These are phyloP conservation scores for Polypedilum vanderplanki DNA, from an alignment of 1,140 invertebrate species.

Conservation along the genomic window DNA sequence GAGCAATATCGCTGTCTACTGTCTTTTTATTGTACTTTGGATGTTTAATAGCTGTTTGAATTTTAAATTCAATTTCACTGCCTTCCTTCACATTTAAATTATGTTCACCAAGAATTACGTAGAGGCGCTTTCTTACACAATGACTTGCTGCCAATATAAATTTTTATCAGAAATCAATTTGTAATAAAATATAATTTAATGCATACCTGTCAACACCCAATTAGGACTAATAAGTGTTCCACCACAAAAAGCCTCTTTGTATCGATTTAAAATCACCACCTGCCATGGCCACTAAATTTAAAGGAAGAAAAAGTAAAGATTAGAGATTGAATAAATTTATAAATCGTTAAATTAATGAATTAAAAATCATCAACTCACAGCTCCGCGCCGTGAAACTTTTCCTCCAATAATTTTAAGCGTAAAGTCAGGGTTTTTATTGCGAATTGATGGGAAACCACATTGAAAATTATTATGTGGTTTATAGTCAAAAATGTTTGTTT, in stretches of 20 bases:
- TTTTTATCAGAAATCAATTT: too few relatives aligned
- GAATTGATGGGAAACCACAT: constrained; percentile 38
- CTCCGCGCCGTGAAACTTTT: constrained; percentile 58
- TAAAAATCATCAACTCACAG: not conserved
- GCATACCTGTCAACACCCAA: constrained; percentile 70
- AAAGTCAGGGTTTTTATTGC: constrained; percentile 38
- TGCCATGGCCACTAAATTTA: constrained; percentile 78
- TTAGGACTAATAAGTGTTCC: constrained; percentile 77
- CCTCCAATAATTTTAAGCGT: constrained; percentile 77
- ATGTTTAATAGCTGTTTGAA: constrained; percentile 68
- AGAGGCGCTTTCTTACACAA: constrained; percentile 69
- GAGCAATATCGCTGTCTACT: constrained; percentile 86
- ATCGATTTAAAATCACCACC: constrained; percentile 78
- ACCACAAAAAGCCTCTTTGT: constrained; percentile 80
- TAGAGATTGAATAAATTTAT: not conserved
- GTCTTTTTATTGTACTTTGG: constrained; percentile 78
- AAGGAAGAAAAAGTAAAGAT: not conserved
- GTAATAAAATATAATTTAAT: not conserved
- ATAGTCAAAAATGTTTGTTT: constrained; percentile 35
- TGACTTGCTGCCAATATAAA: constrained; percentile 60
- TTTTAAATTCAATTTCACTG: constrained; percentile 63
- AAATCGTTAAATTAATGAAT: not conserved
- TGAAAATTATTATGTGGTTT: constrained; percentile 39
- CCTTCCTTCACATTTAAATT: constrained; percentile 61
- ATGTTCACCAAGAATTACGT: constrained; percentile 77